Base-by-base conservation (phyloP, 2,113 vertebrate species). In the Amphilophus citrinellus region DNA sequence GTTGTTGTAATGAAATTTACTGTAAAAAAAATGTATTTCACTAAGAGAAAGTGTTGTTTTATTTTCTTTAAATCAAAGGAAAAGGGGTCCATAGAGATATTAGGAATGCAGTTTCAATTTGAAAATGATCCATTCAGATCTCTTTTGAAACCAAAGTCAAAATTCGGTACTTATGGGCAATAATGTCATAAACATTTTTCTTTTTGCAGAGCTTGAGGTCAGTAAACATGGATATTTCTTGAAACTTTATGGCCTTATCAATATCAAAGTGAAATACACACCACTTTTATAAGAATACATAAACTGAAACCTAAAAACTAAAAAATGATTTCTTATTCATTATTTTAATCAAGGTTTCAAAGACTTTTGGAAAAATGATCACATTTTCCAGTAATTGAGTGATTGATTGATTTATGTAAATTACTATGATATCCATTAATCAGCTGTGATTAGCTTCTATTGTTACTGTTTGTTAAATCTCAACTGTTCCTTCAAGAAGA, bases 401-500 rank as follows among this genome's bases (percentile, higher is more conserved):
- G 84, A 83, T 87, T 39, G 50, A 58, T 89, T 35, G 37, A 13
- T 6, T 39, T 10, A 61, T 58, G 83, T 4, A 9, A 56, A 4
- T 44, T 37, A 65, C 3, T 14, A 24, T 24, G 10, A 10, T 47
- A 61, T 50, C 35, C 35, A 32, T 61, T 77, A 56, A 85, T 92
- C 86, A 89, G 61, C 65, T 11, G 20, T 60, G 76, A 75, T 87
- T 15, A 50, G 35, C 32, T 9, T 68, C 7, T 20, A n/a, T 77
- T 91, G 86, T 87, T 76, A 2, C 22, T 13, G 24, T 37, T 22
- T 84, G 73, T 68, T 83, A 77, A 68, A 84, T 78, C 79, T 83
- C 53, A 83, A 82, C 18, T 53, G 58, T 39, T 77, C 58, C n/a
- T 50, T 76, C 88, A 80, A 80, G 47, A 62, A 50, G 15, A 76